Conservation (phyloP, 2,113 vertebrate species). For the Hippopotamus amphibius region DNA sequence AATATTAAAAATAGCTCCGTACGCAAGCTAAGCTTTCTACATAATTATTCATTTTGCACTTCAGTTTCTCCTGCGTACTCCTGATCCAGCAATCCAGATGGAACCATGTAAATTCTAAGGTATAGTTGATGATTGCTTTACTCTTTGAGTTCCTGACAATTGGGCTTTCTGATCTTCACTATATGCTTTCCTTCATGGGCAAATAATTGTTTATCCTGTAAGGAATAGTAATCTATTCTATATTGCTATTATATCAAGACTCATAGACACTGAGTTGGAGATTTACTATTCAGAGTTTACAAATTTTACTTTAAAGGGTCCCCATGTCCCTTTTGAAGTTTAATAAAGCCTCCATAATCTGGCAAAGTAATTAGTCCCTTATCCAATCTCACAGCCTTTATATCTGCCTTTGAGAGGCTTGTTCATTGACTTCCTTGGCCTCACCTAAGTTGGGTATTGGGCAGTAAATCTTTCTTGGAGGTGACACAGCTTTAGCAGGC, state of each 20-base stretch:
- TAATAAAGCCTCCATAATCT: not conserved
- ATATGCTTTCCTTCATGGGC: not conserved
- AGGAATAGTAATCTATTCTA: not conserved
- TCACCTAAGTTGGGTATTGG: not conserved
- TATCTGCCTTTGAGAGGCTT: not conserved
- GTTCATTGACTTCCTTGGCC: not conserved
- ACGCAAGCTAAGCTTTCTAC: not conserved
- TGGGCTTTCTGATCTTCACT: slow-evolving; percentile 20
- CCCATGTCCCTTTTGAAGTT: not conserved
- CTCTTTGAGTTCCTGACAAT: not conserved
- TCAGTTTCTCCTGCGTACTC: slow-evolving; percentile 7
- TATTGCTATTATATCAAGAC: not conserved
- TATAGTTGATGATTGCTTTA: not conserved
- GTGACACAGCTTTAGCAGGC: not conserved
- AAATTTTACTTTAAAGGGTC: not conserved
- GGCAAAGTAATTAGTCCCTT: not conserved
- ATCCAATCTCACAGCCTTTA: not conserved
- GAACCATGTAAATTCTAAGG: not conserved
- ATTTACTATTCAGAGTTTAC: not conserved
- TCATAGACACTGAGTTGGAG: not conserved
- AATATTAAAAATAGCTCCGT: slow-evolving; percentile 3
- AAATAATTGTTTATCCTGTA: not conserved
- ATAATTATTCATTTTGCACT: not conserved
- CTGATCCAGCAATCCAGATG: not conserved
- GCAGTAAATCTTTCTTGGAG: not conserved